phyloP scores from a whole-genome alignment of 2,888 invertebrate genomes.

The Troides aeacus region DNA sequence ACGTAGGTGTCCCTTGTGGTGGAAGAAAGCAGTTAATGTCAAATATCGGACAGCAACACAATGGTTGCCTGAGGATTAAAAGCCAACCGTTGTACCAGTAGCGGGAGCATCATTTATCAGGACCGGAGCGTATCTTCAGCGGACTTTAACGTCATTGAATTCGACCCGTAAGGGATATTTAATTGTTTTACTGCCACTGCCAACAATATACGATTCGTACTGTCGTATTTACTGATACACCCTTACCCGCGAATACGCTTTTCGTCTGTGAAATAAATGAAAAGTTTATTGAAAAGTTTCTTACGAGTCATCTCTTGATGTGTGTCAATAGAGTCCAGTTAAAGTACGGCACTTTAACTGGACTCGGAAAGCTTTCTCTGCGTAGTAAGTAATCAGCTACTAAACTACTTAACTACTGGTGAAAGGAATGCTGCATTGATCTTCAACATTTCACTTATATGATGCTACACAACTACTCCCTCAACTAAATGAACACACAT shows the following conservation, averaged over 20 bases:
- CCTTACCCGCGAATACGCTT: slow-evolving; percentile 37
- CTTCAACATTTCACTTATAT: too few relatives aligned
- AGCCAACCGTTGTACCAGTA: slow-evolving; percentile 76
- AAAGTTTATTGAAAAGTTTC: not conserved
- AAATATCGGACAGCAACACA: slow-evolving; percentile 72
- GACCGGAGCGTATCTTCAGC: slow-evolving; percentile 55
- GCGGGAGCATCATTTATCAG: slow-evolving; percentile 76
- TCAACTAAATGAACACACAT: too few relatives aligned
- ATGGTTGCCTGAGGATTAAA: slow-evolving; percentile 73
- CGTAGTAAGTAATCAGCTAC: too few relatives aligned
- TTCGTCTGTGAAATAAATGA: not conserved
- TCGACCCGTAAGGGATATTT: slow-evolving; percentile 43
- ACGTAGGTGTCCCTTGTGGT: slow-evolving; percentile 57
- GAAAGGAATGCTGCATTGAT: too few relatives aligned
- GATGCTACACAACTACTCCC: too few relatives aligned
- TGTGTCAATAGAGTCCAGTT: not conserved
- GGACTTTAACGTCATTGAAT: slow-evolving; percentile 49
- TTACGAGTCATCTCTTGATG: not conserved
- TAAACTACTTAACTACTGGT: too few relatives aligned
- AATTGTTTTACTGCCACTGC: slow-evolving; percentile 28
- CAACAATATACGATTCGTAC: slow-evolving; percentile 29
- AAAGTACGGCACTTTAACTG: too few relatives aligned
- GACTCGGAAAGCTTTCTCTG: too few relatives aligned
- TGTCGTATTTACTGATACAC: slow-evolving; percentile 33
- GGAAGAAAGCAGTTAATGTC: slow-evolving; percentile 66